Evolutionary conservation across 2,888 invertebrate genomes (phyloP), one percentile per base, ranked within the genome.

Genomic region (Perdita meconis): DNA sequence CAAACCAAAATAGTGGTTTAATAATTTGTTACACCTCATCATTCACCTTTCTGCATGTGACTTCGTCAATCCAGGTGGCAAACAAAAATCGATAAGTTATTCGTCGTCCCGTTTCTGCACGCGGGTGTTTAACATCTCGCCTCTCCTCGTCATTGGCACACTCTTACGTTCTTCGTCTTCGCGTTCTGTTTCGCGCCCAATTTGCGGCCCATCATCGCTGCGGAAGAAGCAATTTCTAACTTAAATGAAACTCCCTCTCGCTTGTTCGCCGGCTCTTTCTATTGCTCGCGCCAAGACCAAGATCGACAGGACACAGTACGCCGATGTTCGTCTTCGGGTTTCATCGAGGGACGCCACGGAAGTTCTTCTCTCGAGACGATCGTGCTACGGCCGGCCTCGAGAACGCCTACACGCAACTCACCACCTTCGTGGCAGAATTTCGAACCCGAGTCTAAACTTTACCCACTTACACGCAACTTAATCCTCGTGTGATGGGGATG

Each of bases 171-270:
- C 84, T 72, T 74, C 85, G 87, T 87, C 86, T 85, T 84, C 84
- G 85, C 85, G 87, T 88, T 89, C 89, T 86, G 90, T 91, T 92
- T 91, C 89, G 91, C 91, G 90, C 91, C 91, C 92, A 92, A 92
- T 92, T 92, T 92, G 92, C 90, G 89, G 90, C 90, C 92, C 92
- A 92, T 92, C 92, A 92, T 92, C 90, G 89, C 91, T 88, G 90
- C 92, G 92, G 92, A 92, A 92, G 92, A 92, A 92, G 92, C 92
- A 92, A 92, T 92, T 92, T 92, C 92, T 90, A 92, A 92, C 91
- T 92, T 92, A 90, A 92, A 92, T 92, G 92, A 91, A 91, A 92
- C 90, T 89, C 89, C 83, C 82, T 84, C 87, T 86, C 84, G 80
- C 85, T 85, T 69, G 80, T 79, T 86, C 82, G 81, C 84, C 84